phyloP scores from a whole-genome alignment of 2,797 vertebrate species.

The Pseudopleuronectes americanus region DNA sequence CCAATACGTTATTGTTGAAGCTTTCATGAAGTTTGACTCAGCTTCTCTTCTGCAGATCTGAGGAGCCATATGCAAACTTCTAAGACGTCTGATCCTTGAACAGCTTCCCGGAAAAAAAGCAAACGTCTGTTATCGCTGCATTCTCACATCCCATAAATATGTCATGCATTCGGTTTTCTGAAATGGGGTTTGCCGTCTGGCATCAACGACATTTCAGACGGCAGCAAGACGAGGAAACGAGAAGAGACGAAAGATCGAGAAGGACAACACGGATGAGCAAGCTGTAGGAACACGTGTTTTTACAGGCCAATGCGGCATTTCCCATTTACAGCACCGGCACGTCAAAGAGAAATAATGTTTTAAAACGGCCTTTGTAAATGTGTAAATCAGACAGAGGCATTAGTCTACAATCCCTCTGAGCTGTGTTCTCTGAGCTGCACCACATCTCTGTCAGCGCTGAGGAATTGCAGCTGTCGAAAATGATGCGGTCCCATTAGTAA shows the following conservation, averaged over 20 bases:
- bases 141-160: conserved; percentile 63
- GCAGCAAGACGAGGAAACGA: conserved; percentile 8
- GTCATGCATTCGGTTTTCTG: conserved; percentile 37
- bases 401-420: conserved; percentile 69
- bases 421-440: conserved; percentile 52
- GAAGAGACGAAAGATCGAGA: conserved; percentile 7
- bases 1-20: conserved; percentile 43
- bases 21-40: conserved; percentile 70
- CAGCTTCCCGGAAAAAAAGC: conserved; percentile 42
- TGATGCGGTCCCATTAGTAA: conserved; percentile 76
- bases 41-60: conserved; percentile 49
- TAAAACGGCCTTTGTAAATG: conserved; percentile 61
- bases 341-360: conserved; percentile 45
- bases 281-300: conserved; percentile 21
- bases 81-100: conserved; percentile 57
- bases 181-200: conserved; percentile 36
- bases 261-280: neutral
- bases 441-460: conserved; percentile 71
- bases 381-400: conserved; percentile 70
- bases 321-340: neutral
- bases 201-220: conserved; percentile 20
- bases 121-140: conserved; percentile 49
- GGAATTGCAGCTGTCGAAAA: conserved; percentile 74
- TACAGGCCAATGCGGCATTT: conserved; percentile 14
- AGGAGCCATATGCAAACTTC: conserved; percentile 50